A percentile compares a stretch with the other conserved stretches of the same genome.
phyloP scores from a whole-genome alignment of 2,797 vertebrate genomes.

The Alfaro cultratus region DNA sequence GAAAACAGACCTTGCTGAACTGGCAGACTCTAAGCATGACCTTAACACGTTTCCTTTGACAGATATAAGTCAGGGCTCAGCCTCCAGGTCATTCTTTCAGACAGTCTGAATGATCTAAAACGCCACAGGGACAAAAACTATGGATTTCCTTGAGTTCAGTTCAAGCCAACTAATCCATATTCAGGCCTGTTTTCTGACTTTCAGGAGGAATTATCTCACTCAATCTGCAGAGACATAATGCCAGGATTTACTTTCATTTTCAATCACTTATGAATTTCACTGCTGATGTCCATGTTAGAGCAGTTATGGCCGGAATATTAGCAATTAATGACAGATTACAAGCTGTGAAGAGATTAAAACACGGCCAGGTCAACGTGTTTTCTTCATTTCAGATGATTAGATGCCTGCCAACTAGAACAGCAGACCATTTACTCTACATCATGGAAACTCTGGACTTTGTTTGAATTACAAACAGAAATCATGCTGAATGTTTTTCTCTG shows the following conservation, averaged over 20 bases:
- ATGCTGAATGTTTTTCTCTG: background rate
- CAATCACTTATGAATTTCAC: constrained; percentile 27
- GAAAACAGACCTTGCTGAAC: constrained; percentile 18
- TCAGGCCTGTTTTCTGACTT: constrained; percentile 28
- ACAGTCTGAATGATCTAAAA: background rate
- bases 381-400: constrained; percentile 73
- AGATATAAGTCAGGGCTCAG: constrained; percentile 12
- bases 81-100: constrained; percentile 1
- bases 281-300: constrained; percentile 33
- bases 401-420: constrained; percentile 45
- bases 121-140: background rate
- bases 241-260: constrained; percentile 7
- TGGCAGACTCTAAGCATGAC: constrained; percentile 18
- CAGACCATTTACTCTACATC: constrained; percentile 33
- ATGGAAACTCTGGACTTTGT: constrained; percentile 26
- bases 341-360: constrained; percentile 63
- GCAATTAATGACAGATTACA: constrained; percentile 73
- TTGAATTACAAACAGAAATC: constrained; percentile 24
- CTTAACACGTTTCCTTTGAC: constrained; percentile 4
- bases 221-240: constrained; percentile 12
- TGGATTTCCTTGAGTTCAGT: constrained; percentile 15
- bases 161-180: constrained; percentile 7
- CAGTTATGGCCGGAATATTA: constrained; percentile 55
- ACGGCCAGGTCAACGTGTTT: constrained; percentile 43
- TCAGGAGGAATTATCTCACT: constrained; percentile 27